These are phyloP conservation scores for Serinus canaria DNA, from an alignment of 2,113 vertebrate genomes.

Conservation along the genomic window DNA sequence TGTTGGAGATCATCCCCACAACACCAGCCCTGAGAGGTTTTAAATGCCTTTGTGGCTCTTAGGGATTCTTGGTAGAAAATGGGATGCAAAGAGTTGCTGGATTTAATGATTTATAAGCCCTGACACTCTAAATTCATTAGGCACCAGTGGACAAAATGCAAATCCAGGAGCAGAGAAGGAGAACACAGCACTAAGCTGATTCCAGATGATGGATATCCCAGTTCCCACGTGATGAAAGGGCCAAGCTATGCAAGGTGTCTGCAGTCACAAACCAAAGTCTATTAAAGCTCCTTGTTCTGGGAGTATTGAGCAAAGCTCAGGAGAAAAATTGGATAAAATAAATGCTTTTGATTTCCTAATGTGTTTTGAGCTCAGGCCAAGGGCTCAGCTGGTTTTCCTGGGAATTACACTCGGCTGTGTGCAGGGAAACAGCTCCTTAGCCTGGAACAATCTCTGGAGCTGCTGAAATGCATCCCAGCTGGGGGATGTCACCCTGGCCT, in stretches of 20 bases:
- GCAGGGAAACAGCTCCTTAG: constrained; percentile 61
- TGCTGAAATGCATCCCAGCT: constrained; percentile 61
- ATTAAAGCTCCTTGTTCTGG: constrained; percentile 50
- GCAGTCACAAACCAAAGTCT: constrained; percentile 41
- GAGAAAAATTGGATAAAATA: constrained; percentile 68
- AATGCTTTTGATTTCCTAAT: constrained; percentile 74
- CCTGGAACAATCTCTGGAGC: constrained; percentile 40
- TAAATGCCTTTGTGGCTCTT: not conserved
- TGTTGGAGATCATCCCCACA: not conserved
- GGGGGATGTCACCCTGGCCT: constrained; percentile 5
- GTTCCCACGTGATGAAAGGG: constrained; percentile 34
- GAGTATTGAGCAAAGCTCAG: constrained; percentile 48
- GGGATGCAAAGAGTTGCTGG: not conserved
- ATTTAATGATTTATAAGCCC: not conserved
- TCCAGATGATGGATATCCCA: constrained; percentile 9
- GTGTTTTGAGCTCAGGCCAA: constrained; percentile 66
- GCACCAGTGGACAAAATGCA: constrained; percentile 26
- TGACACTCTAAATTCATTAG: constrained; percentile 37
- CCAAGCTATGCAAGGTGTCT: constrained; percentile 48
- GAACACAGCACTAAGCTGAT: not conserved
- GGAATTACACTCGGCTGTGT: constrained; percentile 60
- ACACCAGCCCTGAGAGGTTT: rapidly evolving
- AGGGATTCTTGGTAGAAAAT: not conserved
- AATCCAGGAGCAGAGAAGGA: not conserved
- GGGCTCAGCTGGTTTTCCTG: constrained; percentile 62